These are phyloP conservation scores for Myotis vivesi DNA, from an alignment of 2,797 vertebrate species.

Conservation along the genomic window DNA sequence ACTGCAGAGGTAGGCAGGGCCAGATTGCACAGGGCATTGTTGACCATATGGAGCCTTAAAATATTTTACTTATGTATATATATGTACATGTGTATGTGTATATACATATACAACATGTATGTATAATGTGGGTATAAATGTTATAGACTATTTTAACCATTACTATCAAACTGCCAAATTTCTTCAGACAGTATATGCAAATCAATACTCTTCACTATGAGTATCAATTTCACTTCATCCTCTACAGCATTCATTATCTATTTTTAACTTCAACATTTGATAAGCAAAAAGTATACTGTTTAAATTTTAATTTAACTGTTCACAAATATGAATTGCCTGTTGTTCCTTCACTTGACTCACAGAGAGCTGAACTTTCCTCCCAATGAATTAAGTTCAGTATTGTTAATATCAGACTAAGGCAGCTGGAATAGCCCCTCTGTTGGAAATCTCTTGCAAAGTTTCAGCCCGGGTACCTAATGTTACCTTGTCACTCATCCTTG, in stretches of 20 bases:
- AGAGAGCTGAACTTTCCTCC: neutral
- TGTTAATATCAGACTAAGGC: neutral
- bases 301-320: neutral
- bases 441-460: neutral
- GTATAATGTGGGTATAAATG: neutral
- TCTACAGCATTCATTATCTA: neutral
- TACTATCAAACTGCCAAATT: neutral
- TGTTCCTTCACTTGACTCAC: neutral
- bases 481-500: neutral
- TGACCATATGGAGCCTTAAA: neutral
- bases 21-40: neutral
- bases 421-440: neutral
- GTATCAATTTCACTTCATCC: neutral
- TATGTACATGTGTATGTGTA: neutral
- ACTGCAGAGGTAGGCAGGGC: neutral
- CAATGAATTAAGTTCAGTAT: neutral
- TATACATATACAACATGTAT: neutral
- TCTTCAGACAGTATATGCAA: neutral
- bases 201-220: neutral
- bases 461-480: neutral
- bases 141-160: neutral
- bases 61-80: neutral
- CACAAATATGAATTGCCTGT: neutral
- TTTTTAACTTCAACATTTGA: slow-evolving; percentile 15
- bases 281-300: neutral